Evolutionary conservation across 2,113 vertebrate genomes (phyloP).

Genomic region (Callionymus lyra): DNA sequence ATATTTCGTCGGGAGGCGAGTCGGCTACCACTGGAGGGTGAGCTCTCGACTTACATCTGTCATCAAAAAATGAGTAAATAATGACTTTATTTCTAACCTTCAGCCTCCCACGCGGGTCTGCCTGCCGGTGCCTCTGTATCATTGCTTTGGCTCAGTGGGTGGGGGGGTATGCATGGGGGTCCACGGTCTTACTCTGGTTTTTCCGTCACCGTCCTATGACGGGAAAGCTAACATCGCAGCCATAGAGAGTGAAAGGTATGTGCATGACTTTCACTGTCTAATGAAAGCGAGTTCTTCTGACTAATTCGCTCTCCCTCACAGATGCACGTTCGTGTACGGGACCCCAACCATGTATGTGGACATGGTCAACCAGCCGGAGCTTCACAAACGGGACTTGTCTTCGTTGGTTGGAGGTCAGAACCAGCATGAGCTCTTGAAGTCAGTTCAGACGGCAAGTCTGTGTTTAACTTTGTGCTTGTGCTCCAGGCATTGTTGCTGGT

Average conservation of each 20-base stretch:
- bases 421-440: not conserved
- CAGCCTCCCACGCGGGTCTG: constrained; percentile 57
- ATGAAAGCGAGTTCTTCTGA: not conserved
- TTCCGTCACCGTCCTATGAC: constrained; percentile 70
- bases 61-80: too few species aligned
- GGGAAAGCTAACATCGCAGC: constrained; percentile 70
- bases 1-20: constrained; percentile 62
- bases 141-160: constrained; percentile 83
- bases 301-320: constrained; percentile 22
- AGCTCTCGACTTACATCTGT: too few species aligned
- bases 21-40: constrained; percentile 69
- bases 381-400: constrained; percentile 72
- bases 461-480: not conserved
- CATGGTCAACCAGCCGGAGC: constrained; percentile 72
- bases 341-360: constrained; percentile 93
- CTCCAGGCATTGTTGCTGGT: constrained; percentile 76
- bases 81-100: not conserved
- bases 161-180: constrained; percentile 70
- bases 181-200: constrained; percentile 68
- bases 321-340: constrained; percentile 72
- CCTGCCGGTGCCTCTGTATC: constrained; percentile 79
- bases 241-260: constrained; percentile 76
- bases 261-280: not conserved
- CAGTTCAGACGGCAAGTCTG: not conserved
- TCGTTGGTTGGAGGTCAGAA: constrained; percentile 69